Evolutionary conservation across 2,113 vertebrate genomes (phyloP).

Genomic region (Onychostruthus taczanowskii): DNA sequence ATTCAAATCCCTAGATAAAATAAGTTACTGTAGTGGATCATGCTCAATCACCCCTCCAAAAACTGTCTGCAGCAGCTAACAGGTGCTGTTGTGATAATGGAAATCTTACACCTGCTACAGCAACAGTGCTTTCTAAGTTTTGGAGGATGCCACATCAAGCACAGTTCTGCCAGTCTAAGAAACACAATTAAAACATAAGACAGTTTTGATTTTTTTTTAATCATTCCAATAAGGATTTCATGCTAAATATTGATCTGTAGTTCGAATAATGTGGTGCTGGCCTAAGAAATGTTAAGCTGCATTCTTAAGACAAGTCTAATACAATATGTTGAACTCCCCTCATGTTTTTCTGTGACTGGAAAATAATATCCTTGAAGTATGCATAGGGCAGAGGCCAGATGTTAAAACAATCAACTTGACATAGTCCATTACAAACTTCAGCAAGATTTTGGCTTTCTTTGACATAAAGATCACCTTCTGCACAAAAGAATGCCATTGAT

Average conservation of each 20-base stretch:
- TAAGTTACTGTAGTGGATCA: not conserved
- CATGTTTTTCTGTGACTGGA: not conserved
- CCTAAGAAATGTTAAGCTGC: not conserved
- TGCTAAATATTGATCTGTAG: not conserved
- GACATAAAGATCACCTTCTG: slow-evolving; percentile 18
- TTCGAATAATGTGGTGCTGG: not conserved
- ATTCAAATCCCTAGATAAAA: not conserved
- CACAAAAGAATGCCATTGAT: slow-evolving; percentile 11
- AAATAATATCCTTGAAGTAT: not conserved
- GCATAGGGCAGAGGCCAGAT: not conserved
- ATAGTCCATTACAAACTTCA: not conserved
- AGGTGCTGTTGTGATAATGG: not conserved
- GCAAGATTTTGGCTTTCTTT: not conserved
- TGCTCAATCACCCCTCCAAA: not conserved
- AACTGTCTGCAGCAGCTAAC: accelerated
- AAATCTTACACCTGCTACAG: not conserved
- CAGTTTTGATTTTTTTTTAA: not conserved
- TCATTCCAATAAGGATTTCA: not conserved
- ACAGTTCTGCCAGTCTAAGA: not conserved
- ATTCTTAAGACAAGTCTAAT: not conserved
- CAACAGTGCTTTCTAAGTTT: not conserved
- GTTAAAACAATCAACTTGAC: slow-evolving; percentile 20
- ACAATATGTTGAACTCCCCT: not conserved
- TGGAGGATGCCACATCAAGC: not conserved
- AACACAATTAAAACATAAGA: not conserved